Base-by-base conservation (phyloP, 53 echinoderm and acorn worm genomes). In the Echinometra lucunter region DNA sequence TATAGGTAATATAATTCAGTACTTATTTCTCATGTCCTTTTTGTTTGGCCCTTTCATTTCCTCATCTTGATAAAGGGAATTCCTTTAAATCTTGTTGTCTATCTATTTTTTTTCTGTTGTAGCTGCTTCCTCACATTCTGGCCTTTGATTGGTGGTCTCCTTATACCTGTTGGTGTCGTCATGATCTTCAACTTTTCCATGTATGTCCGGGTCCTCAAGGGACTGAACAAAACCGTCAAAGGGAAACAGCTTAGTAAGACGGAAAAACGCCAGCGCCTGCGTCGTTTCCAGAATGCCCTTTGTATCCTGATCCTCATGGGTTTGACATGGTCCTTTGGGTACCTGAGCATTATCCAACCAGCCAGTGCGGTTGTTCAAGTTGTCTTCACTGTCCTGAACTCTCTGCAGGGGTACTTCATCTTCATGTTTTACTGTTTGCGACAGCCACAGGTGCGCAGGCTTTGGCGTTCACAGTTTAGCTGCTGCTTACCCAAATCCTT, bases 341-440 rank as follows among this genome's bases (percentile, higher is more conserved):
- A 91, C 69, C 69, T 91, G 44, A 91, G 69, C 91, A 91, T 91
- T 49, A 91, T 91, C 18, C 44, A 67, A 37, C 91, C 91, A 28
- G 70, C 91, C 27, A 70, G 69, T 66, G 42, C 13, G 91, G 69
- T 67, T 45, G 45, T 70, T 28, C 91, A 44, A 30, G 70, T 44
- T 27, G 19, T 95, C 88, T 96, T 96, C 93, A 95, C 95, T 81
- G 66, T 96, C 17, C 89, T 96, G 1, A 96, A 96, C 69, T 94
- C 96, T 21, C 92, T 96, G 37, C 96, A 96, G 70, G 96, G 96
- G 0, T 96, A 95, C 58, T 95, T 94, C 35, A 96, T 96, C 89
- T 96, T 96, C 88, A 95, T 96, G 95, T 38, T 95, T 15, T 96
- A 96, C 40, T 95, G 96, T 66, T 95, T 96, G 4, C 93, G 95